Evolutionary conservation across 2,888 invertebrate genomes (phyloP).

Genomic region (Frankliniella fusca): DNA sequence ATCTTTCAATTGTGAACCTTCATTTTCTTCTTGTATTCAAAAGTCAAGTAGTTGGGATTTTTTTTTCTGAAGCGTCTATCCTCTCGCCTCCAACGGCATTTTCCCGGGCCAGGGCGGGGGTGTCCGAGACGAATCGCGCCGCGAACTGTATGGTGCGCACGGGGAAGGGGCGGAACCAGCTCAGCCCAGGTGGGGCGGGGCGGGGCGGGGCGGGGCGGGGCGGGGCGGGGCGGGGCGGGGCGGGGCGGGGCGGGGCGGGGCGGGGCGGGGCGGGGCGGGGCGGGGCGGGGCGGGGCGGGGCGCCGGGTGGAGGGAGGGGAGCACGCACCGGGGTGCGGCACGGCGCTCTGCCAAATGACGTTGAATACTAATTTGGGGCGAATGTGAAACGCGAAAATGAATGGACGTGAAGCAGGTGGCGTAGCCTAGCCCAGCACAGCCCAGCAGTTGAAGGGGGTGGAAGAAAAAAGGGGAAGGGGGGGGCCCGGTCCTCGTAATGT

Average conservation of each 20-base stretch:
- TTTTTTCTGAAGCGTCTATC: too few relatives aligned
- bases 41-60: neutral
- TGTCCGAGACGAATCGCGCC: too few relatives aligned
- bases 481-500: neutral
- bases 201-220: conserved; percentile 31
- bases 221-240: conserved; percentile 24
- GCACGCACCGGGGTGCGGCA: neutral
- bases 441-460: too few relatives aligned
- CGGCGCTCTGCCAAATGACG: conserved; percentile 2
- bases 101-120: too few relatives aligned
- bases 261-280: neutral
- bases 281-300: neutral
- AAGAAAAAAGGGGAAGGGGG: neutral
- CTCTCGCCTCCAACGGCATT: too few relatives aligned
- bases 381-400: neutral
- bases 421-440: too few relatives aligned
- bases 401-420: neutral
- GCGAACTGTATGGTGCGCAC: too few relatives aligned
- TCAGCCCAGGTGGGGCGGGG: too few relatives aligned
- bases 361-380: neutral
- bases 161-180: too few relatives aligned
- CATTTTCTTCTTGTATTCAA: conserved; percentile 31
- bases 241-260: conserved; percentile 20
- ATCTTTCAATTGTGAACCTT: too few relatives aligned
- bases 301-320: neutral